Base-by-base conservation (phyloP, 2,113 vertebrate genomes). In the Chrysemys picta region DNA sequence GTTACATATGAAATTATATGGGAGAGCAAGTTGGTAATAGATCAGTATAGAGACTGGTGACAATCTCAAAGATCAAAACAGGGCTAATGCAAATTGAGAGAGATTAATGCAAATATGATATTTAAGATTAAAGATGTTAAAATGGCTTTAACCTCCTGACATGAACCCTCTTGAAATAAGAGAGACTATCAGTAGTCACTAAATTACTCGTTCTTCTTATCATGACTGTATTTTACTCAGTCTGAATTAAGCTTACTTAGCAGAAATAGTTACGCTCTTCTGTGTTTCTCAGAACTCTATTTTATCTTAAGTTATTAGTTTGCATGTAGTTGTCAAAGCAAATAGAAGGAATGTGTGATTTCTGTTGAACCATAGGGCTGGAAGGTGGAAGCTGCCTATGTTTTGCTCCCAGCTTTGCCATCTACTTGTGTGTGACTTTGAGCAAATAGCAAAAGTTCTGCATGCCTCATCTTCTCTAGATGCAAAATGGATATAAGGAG, bases 81-180 rank as follows among this genome's bases (percentile, higher is more conserved):
- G 29, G 27, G 76, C 21, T 42, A 25, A 11, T n/a, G 89, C 54
- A 88, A 42, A 22, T 50, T 89, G 53, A 92, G 90, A 75, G 42
- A 1, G 82, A 80, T 72, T 83, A 27, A 87, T 84, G 50, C 83
- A 83, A 90, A 85, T 89, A 62, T 0, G 1, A 38, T 16, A 84
- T 57, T 10, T 90, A 42, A 9, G 52, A 1, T 52, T 90, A 75
- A 84, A 79, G 24, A 86, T 91, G 85, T 89, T 45, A 87, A 96
- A 92, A 91, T 94, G 92, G 62, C 53, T 84, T 59, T 96, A 85
- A 47, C 47, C 89, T 94, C 88, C 93, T 96, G 82, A 69, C 35
- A 89, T 75, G 92, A 88, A 65, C 80, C 22, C 13, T 19, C 49
- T 57, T 19, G 79, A 76, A 84, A 57, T 19, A 84, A 62, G 42